phyloP scores from a whole-genome alignment of 1,140 invertebrate species.

The Drosophila tropicalis region DNA sequence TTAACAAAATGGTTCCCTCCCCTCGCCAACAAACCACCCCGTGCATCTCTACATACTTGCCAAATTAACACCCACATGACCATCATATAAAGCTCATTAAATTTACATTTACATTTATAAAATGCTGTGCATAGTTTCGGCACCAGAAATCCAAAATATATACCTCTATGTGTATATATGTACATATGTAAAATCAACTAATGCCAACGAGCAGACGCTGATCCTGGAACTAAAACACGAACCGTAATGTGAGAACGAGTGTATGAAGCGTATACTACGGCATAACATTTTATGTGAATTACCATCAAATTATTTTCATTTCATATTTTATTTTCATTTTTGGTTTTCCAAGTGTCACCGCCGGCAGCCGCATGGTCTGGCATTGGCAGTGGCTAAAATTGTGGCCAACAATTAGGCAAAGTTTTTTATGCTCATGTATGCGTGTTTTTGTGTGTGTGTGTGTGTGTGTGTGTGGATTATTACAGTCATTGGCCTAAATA shows the following conservation, averaged over 20 bases:
- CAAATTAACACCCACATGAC: slow-evolving; percentile 53
- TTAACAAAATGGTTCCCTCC: slow-evolving; percentile 66
- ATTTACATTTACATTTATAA: slow-evolving; percentile 68
- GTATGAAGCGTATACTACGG: neutral
- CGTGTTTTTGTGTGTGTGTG: slow-evolving; percentile 23
- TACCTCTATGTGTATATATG: neutral
- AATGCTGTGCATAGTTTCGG: slow-evolving; percentile 69
- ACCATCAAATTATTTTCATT: slow-evolving; percentile 53
- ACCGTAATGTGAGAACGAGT: neutral
- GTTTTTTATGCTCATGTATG: slow-evolving; percentile 10
- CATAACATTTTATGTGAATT: slow-evolving; percentile 57
- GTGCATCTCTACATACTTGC: neutral
- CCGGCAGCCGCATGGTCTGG: slow-evolving; percentile 31
- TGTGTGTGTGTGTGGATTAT: slow-evolving; percentile 30
- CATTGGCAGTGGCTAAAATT: slow-evolving; percentile 42
- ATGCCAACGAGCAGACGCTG: slow-evolving; percentile 47
- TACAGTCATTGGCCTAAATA: slow-evolving; percentile 51
- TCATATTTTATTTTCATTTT: slow-evolving; percentile 9
- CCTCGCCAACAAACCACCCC: slow-evolving; percentile 17
- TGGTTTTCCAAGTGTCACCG: slow-evolving; percentile 44
- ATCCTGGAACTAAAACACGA: slow-evolving; percentile 7
- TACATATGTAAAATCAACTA: slow-evolving; percentile 62
- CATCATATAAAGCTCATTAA: slow-evolving; percentile 70
- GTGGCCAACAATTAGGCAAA: slow-evolving; percentile 65
- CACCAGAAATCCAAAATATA: slow-evolving; percentile 35